Evolutionary conservation across 2,888 invertebrate genomes (phyloP).

Genomic region (Dynastes hyllus): DNA sequence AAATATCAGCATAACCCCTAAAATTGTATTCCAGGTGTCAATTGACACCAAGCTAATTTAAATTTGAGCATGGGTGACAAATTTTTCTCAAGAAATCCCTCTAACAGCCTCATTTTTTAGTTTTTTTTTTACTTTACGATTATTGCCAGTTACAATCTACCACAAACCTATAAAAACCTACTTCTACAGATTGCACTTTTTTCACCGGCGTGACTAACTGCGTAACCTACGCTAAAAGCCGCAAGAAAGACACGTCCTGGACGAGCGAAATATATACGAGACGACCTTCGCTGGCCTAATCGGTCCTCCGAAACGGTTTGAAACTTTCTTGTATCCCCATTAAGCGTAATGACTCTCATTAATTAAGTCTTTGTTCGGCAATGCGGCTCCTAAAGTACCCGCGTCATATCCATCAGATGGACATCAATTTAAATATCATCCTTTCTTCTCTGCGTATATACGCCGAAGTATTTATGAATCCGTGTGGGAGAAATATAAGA

Average conservation of each 20-base stretch:
- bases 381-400: slow-evolving; percentile 31
- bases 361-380: slow-evolving; percentile 54
- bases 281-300: slow-evolving; percentile 40
- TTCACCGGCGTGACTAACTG: slow-evolving; percentile 7
- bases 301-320: not conserved
- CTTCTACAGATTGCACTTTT: not conserved
- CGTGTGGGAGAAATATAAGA: no score
- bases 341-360: slow-evolving; percentile 56
- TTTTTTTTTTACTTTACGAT: not conserved
- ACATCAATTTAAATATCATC: slow-evolving; percentile 49
- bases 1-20: no score
- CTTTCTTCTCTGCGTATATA: not conserved
- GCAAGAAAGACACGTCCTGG: not conserved
- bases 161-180: not conserved
- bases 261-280: slow-evolving; percentile 1
- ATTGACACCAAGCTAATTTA: no score
- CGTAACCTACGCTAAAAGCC: slow-evolving; percentile 7
- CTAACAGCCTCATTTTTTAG: not conserved
- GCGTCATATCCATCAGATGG: slow-evolving; percentile 46
- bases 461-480: not conserved
- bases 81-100: no score
- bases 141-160: not conserved
- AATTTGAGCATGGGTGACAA: no score
- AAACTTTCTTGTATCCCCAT: slow-evolving; percentile 54
- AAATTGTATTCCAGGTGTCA: no score